Base-by-base conservation (phyloP, 2,888 invertebrate genomes). In the Cremastobaeus sp. region DNA sequence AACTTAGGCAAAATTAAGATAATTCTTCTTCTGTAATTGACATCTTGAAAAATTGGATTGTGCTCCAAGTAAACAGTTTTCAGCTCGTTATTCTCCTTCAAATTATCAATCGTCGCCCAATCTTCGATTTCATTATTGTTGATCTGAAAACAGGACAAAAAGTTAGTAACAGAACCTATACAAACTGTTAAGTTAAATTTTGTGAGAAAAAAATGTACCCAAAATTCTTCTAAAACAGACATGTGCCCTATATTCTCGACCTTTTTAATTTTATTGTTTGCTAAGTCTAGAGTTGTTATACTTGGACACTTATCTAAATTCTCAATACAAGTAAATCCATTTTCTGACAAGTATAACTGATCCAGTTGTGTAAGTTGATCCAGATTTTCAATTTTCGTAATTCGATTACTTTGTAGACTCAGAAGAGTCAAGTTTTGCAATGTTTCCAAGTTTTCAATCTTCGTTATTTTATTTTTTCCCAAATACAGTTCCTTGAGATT, bases 381-480 rank as follows among this genome's bases (percentile, higher is more conserved):
- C 54, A 99, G 84, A 81, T 96, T 96, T 85, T 98, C 97, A 69
- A 99, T 93, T 86, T 93, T 93, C 0, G 91, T 90, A 39, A 99
- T 89, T 3, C 98, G 92, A 88, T 99, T 99, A 80, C 94, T 95
- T 90, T 97, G 98, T 37, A 98, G 85, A 77, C 97, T 97, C 9
- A 99, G 88, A 72, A 96, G 91, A 76, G 93, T 92, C 30, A 99
- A 89, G 69, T 93, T 92, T 0, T 89, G 89, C 21, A 98, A 88
- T 0, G 90, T 89, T 8, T 93, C 92, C 9, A 99, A 87, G 83
- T 97, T 95, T 81, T 96, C 91, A 45, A 99, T 93, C 87, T 94
- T 93, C 0, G 91, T 89, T 74, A 99, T 96, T 90, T 98, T 99
- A 88, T 99, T 99, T 88, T 97, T 99, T 9, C 97, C 99, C 57